A percentile compares a stretch with the other conserved stretches of the same genome.
Evolutionary conservation across 2,888 invertebrate genomes (phyloP).

Genomic region (Mylabris sibirica): DNA sequence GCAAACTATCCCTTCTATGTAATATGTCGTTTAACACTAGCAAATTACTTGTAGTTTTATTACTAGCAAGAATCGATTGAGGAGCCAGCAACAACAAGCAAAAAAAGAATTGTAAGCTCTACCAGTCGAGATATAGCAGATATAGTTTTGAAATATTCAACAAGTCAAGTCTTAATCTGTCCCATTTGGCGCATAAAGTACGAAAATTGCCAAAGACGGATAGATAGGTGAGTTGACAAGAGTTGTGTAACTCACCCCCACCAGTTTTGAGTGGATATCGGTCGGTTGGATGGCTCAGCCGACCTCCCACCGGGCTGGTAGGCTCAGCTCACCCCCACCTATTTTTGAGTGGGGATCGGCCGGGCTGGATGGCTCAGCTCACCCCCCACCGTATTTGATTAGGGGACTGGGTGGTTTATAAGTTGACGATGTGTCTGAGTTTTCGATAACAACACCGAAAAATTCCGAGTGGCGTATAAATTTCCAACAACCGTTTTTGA

Average conservation of each 20-base stretch:
- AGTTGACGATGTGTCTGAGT: background rate
- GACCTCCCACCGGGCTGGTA: no score
- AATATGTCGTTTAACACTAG: background rate
- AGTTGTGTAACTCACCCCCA: background rate
- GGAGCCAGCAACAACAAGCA: background rate
- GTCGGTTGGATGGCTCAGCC: no score
- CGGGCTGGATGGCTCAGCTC: no score
- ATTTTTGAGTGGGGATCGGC: no score
- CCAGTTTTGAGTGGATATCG: no score
- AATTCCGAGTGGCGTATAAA: background rate
- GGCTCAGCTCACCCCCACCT: no score
- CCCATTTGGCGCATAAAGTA: conserved; percentile 5
- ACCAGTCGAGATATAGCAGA: background rate
- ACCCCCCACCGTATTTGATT: no score
- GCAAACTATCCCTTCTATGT: background rate
- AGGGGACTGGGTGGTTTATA: no score
- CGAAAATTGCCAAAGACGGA: background rate
- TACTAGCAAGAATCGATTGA: background rate
- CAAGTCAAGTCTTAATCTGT: background rate
- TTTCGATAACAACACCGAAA: background rate
- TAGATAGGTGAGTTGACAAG: background rate
- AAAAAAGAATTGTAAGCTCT: background rate
- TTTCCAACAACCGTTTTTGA: background rate
- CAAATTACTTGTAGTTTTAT: conserved; percentile 1
- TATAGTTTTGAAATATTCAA: conserved; percentile 6